Percentiles rank a stretch among this genome's conserved stretches.
Conservation (phyloP, 2,888 invertebrate species). For the Mycogona germanica region DNA sequence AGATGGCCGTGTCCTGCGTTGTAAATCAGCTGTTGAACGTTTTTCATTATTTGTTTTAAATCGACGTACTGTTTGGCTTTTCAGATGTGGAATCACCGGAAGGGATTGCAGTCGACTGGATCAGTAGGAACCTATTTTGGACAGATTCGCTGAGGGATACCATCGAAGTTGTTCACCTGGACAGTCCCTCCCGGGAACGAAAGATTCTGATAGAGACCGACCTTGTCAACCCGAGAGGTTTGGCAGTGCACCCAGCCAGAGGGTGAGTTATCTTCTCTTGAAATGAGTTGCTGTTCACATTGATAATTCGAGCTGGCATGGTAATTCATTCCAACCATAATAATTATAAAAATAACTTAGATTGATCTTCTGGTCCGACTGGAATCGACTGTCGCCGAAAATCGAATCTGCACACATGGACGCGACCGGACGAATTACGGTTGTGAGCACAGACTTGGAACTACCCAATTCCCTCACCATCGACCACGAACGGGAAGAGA, state of each 20-base stretch:
- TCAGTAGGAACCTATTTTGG: conserved; percentile 88
- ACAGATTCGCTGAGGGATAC: conserved; percentile 81
- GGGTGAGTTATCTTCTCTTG: conserved; percentile 44
- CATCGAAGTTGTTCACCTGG: conserved; percentile 79
- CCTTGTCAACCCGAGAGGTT: conserved; percentile 84
- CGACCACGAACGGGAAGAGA: conserved; percentile 64
- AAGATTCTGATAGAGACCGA: conserved; percentile 61
- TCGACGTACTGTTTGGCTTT: conserved; percentile 20
- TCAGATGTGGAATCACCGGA: conserved; percentile 75
- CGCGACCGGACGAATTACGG: conserved; percentile 54
- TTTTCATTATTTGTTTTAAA: too few relatives aligned
- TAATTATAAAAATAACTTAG: too few relatives aligned
- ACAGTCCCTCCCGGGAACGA: conserved; percentile 50
- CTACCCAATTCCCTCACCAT: conserved; percentile 90
- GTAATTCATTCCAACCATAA: background rate
- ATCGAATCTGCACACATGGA: conserved; percentile 92
- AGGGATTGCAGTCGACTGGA: conserved; percentile 87
- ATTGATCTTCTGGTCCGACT: conserved; percentile 67
- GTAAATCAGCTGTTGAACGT: too few relatives aligned
- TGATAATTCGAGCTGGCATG: background rate
- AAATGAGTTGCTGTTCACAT: background rate
- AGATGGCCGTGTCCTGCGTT: background rate
- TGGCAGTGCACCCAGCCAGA: conserved; percentile 80
- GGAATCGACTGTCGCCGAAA: conserved; percentile 80
- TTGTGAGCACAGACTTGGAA: conserved; percentile 46